Base-by-base conservation (phyloP, 2,113 vertebrate species). In the Taurulus bubalis region DNA sequence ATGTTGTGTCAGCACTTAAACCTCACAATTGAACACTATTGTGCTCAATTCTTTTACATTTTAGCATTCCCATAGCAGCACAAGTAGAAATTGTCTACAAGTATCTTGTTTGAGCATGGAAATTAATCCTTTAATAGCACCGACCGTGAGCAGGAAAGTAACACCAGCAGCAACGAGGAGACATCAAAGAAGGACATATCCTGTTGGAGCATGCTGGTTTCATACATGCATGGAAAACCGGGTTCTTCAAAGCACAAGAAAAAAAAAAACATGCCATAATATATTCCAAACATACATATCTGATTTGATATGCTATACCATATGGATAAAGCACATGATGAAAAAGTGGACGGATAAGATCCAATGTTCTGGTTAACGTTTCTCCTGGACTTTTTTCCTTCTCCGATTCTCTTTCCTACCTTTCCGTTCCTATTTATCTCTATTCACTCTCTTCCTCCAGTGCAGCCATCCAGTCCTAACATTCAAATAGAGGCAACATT, bases 401-500 rank as follows among this genome's bases (percentile, higher is more conserved):
- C 15, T 53, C 9, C 55, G 1, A 18, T 28, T 75, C 32, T 49
- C 62, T 69, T 77, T 60, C 55, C 66, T 56, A 74, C 63, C 85
- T 79, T 79, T 90, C 84, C 28, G 40, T 49, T 87, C 53, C 51
- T 66, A 78, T 88, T 81, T 82, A 70, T 78, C 34, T 81, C 79
- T 51, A 24, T 83, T 60, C 28, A 59, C 67, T 34, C 14, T 28
- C 68, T 53, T 75, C 67, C 64, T 53, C 72, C 59, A 32, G 42
- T 49, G n/a, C 40, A 65, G 40, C 68, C 75, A 72, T 70, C 59
- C 42, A 80, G 71, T 60, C 45, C 14, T 24, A 76, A 81, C 59
- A 71, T 78, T 79, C 83, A 76, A 86, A 82, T 60, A 53, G 77
- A 86, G 84, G 87, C 91, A 88, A 80, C 87, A 68, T 30, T 80